phyloP scores from a whole-genome alignment of 2,113 vertebrate species.

The Melierax canorus region DNA sequence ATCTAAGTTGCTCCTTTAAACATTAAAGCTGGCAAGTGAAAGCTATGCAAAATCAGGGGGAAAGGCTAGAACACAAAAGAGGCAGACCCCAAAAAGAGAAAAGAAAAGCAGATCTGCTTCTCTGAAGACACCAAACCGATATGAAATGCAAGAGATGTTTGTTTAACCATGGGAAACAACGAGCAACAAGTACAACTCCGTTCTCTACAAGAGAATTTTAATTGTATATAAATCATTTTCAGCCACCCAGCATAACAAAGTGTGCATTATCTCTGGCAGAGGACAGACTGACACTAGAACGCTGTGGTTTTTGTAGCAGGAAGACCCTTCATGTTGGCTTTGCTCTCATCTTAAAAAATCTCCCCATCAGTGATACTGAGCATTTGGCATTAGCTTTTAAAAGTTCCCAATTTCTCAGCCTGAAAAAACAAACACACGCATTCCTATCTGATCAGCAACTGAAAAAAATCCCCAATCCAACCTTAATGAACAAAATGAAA shows the following conservation, averaged over 20 bases:
- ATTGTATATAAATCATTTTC: neutral
- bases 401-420: neutral
- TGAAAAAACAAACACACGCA: neutral
- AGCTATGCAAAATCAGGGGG: neutral
- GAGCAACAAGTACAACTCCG: neutral
- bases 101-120: neutral
- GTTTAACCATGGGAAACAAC: slow-evolving; percentile 8
- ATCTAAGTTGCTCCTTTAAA: slow-evolving; percentile 19
- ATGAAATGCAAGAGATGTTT: neutral
- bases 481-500: neutral
- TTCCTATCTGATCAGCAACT: neutral
- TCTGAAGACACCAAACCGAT: neutral
- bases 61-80: neutral
- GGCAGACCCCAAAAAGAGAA: neutral
- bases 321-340: neutral
- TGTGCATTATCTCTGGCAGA: neutral
- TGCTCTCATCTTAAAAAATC: neutral
- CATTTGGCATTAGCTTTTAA: neutral
- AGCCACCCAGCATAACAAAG: neutral
- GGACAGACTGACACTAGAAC: neutral
- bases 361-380: neutral
- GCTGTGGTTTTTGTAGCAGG: neutral
- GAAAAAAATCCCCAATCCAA: neutral
- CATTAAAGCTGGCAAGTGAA: slow-evolving; percentile 27
- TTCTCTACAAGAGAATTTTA: neutral